phyloP scores from a whole-genome alignment of 2,797 vertebrate genomes.

The Eidolon dupreanum region DNA sequence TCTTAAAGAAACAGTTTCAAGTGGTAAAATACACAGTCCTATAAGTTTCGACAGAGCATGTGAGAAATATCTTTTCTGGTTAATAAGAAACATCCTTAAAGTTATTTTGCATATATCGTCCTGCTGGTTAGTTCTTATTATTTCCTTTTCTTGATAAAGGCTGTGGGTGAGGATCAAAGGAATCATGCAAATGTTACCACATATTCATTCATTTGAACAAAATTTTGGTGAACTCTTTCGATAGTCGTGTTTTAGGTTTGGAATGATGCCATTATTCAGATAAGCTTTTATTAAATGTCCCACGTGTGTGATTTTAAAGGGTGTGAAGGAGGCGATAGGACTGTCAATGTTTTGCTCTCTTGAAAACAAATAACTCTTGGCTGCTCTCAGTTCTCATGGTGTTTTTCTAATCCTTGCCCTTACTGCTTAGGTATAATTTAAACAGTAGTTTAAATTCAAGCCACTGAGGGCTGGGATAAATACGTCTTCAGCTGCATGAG shows the following conservation, averaged over 20 bases:
- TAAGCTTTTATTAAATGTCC: background rate
- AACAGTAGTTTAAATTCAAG: slow-evolving; percentile 46
- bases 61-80: background rate
- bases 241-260: background rate
- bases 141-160: background rate
- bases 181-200: background rate
- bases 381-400: background rate
- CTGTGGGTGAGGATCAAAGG: background rate
- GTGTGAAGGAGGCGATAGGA: background rate
- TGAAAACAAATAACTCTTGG: background rate
- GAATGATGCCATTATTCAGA: background rate
- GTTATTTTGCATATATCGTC: background rate
- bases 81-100: background rate
- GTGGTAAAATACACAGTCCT: background rate
- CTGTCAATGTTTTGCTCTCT: background rate
- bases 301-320: background rate
- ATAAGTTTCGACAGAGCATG: background rate
- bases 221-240: background rate
- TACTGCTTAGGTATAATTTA: slow-evolving; percentile 45
- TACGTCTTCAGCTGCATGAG: background rate
- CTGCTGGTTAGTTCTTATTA: background rate
- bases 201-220: background rate
- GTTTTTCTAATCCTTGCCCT: slow-evolving; percentile 28
- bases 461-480: background rate
- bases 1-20: background rate